Evolutionary conservation across 1,140 invertebrate species (phyloP), one percentile per base, ranked within the genome.

Genomic region (Drosophila asahinai): DNA sequence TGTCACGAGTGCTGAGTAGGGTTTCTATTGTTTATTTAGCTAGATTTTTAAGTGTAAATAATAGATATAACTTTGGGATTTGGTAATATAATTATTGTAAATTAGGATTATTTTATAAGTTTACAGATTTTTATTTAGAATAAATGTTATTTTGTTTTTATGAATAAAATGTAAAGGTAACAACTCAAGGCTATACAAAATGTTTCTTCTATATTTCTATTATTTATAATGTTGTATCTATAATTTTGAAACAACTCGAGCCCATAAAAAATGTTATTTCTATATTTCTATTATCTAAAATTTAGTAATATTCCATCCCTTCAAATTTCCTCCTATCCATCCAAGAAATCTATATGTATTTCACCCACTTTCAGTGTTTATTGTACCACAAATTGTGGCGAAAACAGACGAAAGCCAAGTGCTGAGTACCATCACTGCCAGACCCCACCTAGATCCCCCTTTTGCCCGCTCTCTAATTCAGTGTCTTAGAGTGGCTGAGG

Each of bases 401-500:
- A 11, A 22, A 55, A n/a, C 54, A 11, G 54, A 38, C 14, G 6
- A 40, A 55, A 55, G 52, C 52, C 33, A 40, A 25, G 54, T n/a
- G n/a, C 59, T 17, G 63, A 36, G 17, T 27, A 33, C 58, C 61
- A 66, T 40, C 36, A 22, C 15, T 15, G 47, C 8, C 25, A 33
- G 57, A 17, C 42, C 17, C 33, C 58, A 19, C 1, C 12, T 8
- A 14, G 36, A 40, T 19, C 17, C 64, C 33, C 5, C 2, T 48
- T 15, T 48, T 15, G 45, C 38, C 38, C n/a, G 38, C 30, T 19
- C 63, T 30, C 74, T 79, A 79, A 72, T 64, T 79, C 77, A 48
- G 47, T 45, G 55, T 59, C 67, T 64, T 65, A 19, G 76, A 78
- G 40, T 66, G 63, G 66, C 58, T 79, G 65, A 25, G 75, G 64